Evolutionary conservation across 2,797 vertebrate genomes (phyloP).

Genomic region (Megaceryle alcyon): DNA sequence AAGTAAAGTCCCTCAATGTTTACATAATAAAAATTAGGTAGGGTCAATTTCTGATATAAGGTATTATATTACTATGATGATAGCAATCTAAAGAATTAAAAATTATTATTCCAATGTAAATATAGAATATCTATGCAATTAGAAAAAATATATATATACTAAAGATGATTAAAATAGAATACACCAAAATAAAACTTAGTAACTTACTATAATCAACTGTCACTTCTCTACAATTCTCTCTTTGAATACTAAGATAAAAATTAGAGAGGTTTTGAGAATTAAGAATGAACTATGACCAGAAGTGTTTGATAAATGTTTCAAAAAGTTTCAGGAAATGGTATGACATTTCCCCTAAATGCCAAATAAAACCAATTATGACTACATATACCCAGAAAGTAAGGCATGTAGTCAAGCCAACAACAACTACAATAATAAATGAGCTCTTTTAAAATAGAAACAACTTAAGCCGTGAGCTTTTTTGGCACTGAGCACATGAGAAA

Average conservation of each 20-base stretch:
- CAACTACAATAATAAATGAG: constrained; percentile 4
- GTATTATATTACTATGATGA: background rate
- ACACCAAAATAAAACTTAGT: background rate
- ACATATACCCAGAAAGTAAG: background rate
- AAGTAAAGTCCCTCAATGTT: background rate
- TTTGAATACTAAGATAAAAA: background rate
- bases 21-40: background rate
- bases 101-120: background rate
- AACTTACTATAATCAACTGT: background rate
- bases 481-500: background rate
- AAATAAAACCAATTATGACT: background rate
- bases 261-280: background rate
- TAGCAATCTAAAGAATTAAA: background rate
- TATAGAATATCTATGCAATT: background rate
- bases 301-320: background rate
- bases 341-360: background rate
- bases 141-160: background rate
- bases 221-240: background rate
- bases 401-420: background rate
- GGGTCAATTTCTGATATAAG: background rate
- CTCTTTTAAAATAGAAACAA: constrained; percentile 41
- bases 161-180: background rate
- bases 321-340: background rate
- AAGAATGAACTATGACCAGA: background rate
- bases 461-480: constrained; percentile 4